Base-by-base conservation (phyloP, 2,888 invertebrate species). In the Monopis laevigella region DNA sequence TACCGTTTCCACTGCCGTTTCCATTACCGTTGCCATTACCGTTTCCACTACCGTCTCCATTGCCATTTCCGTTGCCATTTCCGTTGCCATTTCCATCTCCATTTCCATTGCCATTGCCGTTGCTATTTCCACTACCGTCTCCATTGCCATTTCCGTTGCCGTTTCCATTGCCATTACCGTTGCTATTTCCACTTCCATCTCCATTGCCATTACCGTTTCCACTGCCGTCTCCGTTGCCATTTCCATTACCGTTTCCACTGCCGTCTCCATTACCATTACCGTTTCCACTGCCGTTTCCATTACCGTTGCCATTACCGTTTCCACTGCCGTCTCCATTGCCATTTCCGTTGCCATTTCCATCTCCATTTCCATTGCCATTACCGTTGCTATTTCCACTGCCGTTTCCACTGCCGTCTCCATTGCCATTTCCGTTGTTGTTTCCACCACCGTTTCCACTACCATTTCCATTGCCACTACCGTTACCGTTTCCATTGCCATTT, bases 21-120 rank as follows among this genome's bases (percentile, higher is more conserved):
- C 63, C 64, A n/a, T 46, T n/a, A n/a, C n/a, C n/a, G 2, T 21
- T 43, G 11, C 18, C 19, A 32, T 7, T 21, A 5, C 19, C 36
- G 4, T 29, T 45, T 27, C 5, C 40, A 18, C 10, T 38, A 29
- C 12, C 14, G 30, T 21, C 19, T 28, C 36, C 38, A 24, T 18
- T n/a, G 11, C 36, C 36, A 24, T 11, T 14, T 24, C 12, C 21
- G 11, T 24, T 26, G 6, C n/a, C 14, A 16, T 17, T 13, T 6
- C 17, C 16, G 19, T 16, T 24, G 17, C 30, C 17, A 17, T 26
- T 18, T 17, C 39, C 40, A 17, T 17, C 3, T 13, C 24, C 10
- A 12, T n/a, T 14, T 34, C 34, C 42, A 6, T 14, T 16, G 19
- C 32, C 39, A 16, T 13, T 16, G 17, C 27, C 26, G 5, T 14